Base-by-base conservation (phyloP, 2,113 vertebrate species). In the Procapra przewalskii region DNA sequence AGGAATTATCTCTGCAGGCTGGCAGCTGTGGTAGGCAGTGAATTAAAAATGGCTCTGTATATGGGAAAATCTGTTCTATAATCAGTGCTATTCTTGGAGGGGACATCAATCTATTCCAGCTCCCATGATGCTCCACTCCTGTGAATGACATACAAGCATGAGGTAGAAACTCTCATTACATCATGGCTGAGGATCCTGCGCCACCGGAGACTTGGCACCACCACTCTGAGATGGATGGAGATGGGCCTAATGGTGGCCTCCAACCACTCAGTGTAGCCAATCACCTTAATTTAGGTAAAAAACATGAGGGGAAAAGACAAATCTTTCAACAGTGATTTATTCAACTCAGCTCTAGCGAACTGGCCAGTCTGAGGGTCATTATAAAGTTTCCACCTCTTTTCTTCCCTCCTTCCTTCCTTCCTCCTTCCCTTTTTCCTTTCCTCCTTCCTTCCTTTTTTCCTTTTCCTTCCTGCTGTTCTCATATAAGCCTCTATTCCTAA, bases 1-100 rank as follows among this genome's bases (percentile, higher is more conserved):
- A 99, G 99, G 99, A 99, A 99, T 99, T 99, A 99, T 99, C 98
- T 99, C 98, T 27, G 54, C 98, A 98, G 98, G 98, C 99, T 99
- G 99, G 98, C 99, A 99, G 99, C 99, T 99, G 99, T 98, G 99
- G 98, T 98, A 99, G 99, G 98, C 99, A 99, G 98, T 98, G 99
- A 99, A 99, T 99, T 99, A 99, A 99, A 99, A 99, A 99, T 99
- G 99, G 99, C 98, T 99, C 99, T 98, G 98, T 99, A 98, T 98
- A 99, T 98, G 98, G 99, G 98, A 99, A 99, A 99, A 99, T 99
- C 98, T 99, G 98, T 98, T 98, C 98, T 98, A 98, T 99, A 99
- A 99, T 99, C 99, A 99, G 98, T 98, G 98, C 99, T 99, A 99
- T 99, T 99, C 98, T 99, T 99, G 98, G 99, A 98, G 98, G 98